Conservation (phyloP, 2,113 vertebrate genomes). For the Microtus pennsylvanicus region DNA sequence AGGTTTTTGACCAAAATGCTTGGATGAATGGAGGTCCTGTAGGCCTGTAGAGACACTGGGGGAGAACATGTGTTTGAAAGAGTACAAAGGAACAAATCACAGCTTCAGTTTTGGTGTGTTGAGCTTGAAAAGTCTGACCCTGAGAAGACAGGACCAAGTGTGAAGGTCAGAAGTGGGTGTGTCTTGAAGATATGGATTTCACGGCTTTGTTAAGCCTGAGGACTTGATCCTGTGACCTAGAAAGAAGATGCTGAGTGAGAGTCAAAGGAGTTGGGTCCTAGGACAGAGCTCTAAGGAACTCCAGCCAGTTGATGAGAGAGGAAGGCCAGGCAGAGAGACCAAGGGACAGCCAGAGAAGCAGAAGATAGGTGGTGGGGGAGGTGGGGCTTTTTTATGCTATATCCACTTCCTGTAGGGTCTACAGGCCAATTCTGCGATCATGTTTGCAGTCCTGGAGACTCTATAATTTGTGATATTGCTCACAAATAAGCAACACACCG, state of each 20-base stretch:
- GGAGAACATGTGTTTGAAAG: neutral
- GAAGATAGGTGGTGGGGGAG: neutral
- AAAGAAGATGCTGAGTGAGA: neutral
- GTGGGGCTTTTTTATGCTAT: too few relatives aligned
- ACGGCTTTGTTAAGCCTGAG: neutral
- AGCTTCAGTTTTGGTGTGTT: neutral
- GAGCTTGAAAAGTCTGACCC: neutral
- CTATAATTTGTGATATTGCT: neutral
- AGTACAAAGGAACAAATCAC: too few relatives aligned
- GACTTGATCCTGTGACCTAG: neutral
- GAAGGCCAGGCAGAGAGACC: neutral
- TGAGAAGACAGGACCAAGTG: neutral
- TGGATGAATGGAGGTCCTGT: neutral
- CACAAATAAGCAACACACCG: neutral
- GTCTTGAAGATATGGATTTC: too few relatives aligned
- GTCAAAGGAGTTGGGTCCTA: neutral
- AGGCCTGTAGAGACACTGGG: neutral
- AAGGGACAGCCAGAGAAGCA: neutral
- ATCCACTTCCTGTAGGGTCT: neutral
- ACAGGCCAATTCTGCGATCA: neutral
- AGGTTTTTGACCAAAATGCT: neutral
- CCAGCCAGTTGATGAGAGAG: neutral
- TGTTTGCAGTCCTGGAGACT: accelerated
- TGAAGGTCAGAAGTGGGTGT: neutral
- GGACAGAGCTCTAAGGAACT: neutral